These are phyloP conservation scores for Polyergus mexicanus DNA, from an alignment of 1,140 invertebrate genomes.

Conservation along the genomic window DNA sequence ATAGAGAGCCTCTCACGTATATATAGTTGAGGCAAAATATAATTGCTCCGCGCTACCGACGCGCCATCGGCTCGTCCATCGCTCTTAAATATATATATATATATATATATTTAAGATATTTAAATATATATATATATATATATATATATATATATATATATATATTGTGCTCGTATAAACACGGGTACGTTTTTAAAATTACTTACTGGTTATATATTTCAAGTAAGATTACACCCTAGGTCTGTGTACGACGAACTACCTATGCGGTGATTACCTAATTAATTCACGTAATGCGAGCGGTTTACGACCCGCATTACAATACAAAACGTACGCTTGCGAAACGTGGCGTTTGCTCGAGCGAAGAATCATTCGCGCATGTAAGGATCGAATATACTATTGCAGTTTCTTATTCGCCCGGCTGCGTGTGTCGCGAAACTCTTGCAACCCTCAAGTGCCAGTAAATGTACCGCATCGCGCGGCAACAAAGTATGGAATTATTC, in stretches of 20 bases:
- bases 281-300: constrained; percentile 61
- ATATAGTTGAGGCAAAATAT: not conserved
- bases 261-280: constrained; percentile 71
- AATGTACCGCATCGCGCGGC: constrained; percentile 11
- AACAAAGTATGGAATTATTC: not conserved
- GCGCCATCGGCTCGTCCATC: constrained; percentile 34
- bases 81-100: constrained; percentile 55
- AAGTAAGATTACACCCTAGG: constrained; percentile 64
- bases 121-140: constrained; percentile 19
- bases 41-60: constrained; percentile 29
- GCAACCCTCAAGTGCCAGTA: constrained; percentile 1
- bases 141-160: not conserved
- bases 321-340: constrained; percentile 62
- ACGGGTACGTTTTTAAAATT: constrained; percentile 65
- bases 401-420: not conserved
- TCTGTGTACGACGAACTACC: constrained; percentile 70
- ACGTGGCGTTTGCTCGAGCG: not conserved
- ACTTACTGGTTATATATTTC: constrained; percentile 64
- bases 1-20: not conserved
- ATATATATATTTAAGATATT: constrained; percentile 46
- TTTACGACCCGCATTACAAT: constrained; percentile 25
- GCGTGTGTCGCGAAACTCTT: not conserved
- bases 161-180: constrained; percentile 66
- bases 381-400: not conserved
- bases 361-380: constrained; percentile 11